A percentile compares a stretch with the other conserved stretches of the same genome.
phyloP scores from a whole-genome alignment of 2,888 invertebrate genomes.

The Malthinus flaveolus region DNA sequence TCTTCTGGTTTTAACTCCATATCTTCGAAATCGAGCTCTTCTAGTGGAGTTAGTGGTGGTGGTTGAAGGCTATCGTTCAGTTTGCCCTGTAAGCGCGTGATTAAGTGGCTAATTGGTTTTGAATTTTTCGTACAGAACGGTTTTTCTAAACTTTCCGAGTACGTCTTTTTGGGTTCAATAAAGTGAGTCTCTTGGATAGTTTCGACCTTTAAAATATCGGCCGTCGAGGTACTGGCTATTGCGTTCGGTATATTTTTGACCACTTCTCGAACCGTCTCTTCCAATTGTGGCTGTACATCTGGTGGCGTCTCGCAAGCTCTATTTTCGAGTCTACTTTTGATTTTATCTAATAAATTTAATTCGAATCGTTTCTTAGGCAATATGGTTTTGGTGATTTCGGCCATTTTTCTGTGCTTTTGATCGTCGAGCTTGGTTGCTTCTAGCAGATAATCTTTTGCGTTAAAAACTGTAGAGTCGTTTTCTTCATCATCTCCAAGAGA shows the following conservation, averaged over 20 bases:
- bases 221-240: not conserved
- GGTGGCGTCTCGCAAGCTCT: constrained; percentile 48
- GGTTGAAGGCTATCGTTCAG: constrained; percentile 14
- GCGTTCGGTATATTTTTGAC: not conserved
- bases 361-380: constrained; percentile 39
- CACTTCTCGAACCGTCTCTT: not conserved
- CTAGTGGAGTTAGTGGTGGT: constrained; percentile 36
- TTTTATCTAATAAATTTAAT: constrained; percentile 46
- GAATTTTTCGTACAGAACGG: constrained; percentile 6
- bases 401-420: constrained; percentile 57
- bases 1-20: constrained; percentile 13
- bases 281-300: not conserved
- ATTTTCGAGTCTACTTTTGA: constrained; percentile 33
- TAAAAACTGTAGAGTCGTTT: not conserved
- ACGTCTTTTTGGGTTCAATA: not conserved
- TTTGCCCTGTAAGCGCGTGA: constrained; percentile 29
- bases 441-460: not conserved
- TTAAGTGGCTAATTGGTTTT: constrained; percentile 25
- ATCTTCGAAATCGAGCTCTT: constrained; percentile 17
- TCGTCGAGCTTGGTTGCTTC: constrained; percentile 50
- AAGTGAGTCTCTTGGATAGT: constrained; percentile 38
- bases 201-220: constrained; percentile 24
- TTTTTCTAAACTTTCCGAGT: not conserved
- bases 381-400: constrained; percentile 52
- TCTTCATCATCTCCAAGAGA: not conserved